Base-by-base conservation (phyloP, 1,140 invertebrate species). In the Hyphantria cunea region DNA sequence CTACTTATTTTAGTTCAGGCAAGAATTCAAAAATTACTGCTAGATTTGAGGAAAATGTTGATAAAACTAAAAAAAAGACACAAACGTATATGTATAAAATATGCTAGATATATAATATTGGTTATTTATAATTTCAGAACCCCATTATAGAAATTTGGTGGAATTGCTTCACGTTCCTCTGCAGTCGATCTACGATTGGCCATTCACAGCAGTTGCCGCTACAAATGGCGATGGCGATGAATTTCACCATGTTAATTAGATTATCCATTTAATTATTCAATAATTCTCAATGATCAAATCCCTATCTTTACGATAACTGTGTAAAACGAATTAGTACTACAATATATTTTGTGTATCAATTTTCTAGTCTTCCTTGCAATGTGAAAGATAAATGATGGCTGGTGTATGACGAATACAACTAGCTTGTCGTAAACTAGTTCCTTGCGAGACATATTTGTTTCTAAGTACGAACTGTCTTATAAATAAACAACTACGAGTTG, bases 81-180 rank as follows among this genome's bases (percentile, higher is more conserved):
- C n/a, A n/a, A n/a, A n/a, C n/a, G n/a, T 39, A 39, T 39, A 3
- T 39, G 8, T 39, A 39, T n/a, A 39, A 39, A 39, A 39, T 9
- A 39, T 1, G 37, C 37, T 39, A 34, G n/a, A n/a, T 34, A 34
- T 39, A 3, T 10, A 39, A 39, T 44, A 32, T 25, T 48, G 13
- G 0, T 14, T 39, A 12, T 12, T 25, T 3, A 12, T 14, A 47
- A 15, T 87, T 83, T 93, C 92, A 97, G 96, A 97, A 84, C 93
- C 95, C 49, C 94, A 96, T 83, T 96, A 95, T 86, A 94, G 95
- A 66, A 94, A 96, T 89, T 92, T 97, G 67, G 93, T 97, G 76
- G 96, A 97, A 91, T 88, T 97, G 33, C 92, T 97, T n/a, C 96
- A 97, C 81, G 95, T 97, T 66, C 96, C 96, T 33, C 86, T 97